Evolutionary conservation across 2,888 invertebrate genomes (phyloP), one percentile per base, ranked within the genome.

Genomic region (Napeogenes sylphis): DNA sequence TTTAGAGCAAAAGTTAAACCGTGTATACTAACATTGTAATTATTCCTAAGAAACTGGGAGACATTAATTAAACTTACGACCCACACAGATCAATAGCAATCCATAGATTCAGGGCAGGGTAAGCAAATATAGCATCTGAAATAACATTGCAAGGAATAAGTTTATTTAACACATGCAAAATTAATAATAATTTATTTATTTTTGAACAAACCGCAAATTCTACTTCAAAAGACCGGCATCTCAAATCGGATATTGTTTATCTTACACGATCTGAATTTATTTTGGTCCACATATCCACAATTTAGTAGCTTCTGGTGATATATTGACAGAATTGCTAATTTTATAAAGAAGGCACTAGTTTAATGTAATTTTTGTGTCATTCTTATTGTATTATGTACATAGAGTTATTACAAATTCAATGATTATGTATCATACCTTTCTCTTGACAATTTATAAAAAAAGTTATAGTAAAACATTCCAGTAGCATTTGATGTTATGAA

Each of bases 211-310:
- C 60, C 60, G 54, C 56, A 56, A 57, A 56, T 61, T 53, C 32
- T 38, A 59, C 35, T 53, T 62, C 59, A 64, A 60, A 64, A 58
- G 13, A 53, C 32, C 14, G 38, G 42, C 38, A 58, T 53, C 46
- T n/a, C 21, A 67, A 61, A 64, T 69, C 67, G 66, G 66, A 66
- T 61, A 59, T 8, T 68, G 61, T 70, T 71, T 70, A 69, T 32
- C 13, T 64, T 64, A 63, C 63, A 58, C 61, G 62, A 62, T 63
- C 68, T 70, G 61, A 64, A 67, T 70, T 62, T 51, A 51, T 51
- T 30, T 51, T 21, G 30, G n/a, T 51, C 10, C 4, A 51, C 21
- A 51, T 51, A 21, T 14, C 14, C 35, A 35, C 10, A 42, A 10
- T 12, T 10, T 51, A 47, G 21, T 13, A 12, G 2, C 21, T 30